Conservation (phyloP, 2,888 invertebrate species). For the Sphinx pinastri region DNA sequence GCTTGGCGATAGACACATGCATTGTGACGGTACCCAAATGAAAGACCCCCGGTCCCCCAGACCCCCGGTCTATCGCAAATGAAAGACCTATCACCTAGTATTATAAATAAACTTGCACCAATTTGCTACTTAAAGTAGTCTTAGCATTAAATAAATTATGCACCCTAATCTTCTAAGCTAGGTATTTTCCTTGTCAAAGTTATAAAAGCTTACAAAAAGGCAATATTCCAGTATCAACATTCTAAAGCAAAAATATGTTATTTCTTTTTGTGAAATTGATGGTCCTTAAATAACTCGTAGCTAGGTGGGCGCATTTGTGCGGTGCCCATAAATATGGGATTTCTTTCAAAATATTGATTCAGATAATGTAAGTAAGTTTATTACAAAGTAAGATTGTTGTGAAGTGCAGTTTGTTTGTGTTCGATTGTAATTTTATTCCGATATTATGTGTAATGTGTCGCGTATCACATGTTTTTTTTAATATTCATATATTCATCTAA, state of each 20-base stretch:
- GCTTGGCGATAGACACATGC: too few species aligned
- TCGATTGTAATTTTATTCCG: not conserved
- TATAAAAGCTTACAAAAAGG: not conserved
- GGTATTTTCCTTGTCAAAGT: too few species aligned
- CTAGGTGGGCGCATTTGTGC: slow-evolving; percentile 24
- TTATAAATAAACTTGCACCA: too few species aligned
- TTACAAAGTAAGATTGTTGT: not conserved
- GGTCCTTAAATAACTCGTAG: slow-evolving; percentile 16
- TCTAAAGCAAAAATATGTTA: not conserved
- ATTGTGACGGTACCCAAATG: too few species aligned
- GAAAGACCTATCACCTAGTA: too few species aligned
- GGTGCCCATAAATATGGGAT: slow-evolving; percentile 24
- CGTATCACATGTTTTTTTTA: too few species aligned
- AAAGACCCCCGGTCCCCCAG: too few species aligned
- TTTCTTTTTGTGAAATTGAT: not conserved
- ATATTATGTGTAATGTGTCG: slow-evolving; percentile 4
- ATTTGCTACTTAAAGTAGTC: too few species aligned
- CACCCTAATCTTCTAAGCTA: too few species aligned
- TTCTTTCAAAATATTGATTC: slow-evolving; percentile 26
- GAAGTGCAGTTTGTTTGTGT: slow-evolving; percentile 1
- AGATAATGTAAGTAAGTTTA: slow-evolving; percentile 10
- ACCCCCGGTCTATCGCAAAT: too few species aligned
- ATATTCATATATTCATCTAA: too few species aligned
- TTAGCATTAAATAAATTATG: too few species aligned
- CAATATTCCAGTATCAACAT: not conserved